Conservation (phyloP, 2,113 vertebrate genomes). For the Oncorhynchus clarkii region DNA sequence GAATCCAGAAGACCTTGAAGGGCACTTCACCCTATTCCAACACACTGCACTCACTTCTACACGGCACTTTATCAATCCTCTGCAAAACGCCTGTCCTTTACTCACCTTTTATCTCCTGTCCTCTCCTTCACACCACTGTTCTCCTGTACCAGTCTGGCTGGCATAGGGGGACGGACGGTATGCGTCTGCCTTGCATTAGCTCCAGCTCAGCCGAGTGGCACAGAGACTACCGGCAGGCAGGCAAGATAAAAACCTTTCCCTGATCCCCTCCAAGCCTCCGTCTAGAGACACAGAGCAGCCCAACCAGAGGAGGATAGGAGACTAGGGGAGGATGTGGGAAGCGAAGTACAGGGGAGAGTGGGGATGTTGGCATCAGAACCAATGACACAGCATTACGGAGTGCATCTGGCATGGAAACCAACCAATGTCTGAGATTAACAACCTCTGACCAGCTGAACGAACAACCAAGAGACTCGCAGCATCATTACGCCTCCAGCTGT, state of each 20-base stretch:
- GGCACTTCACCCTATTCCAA: too few species aligned
- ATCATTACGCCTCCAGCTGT: neutral
- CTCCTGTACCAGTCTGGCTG: neutral
- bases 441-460: too few species aligned
- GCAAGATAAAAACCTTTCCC: neutral
- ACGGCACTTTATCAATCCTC: neutral
- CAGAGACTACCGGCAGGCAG: neutral
- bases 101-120: neutral
- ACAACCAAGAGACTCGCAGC: too few species aligned
- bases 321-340: neutral
- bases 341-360: neutral
- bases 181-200: neutral
- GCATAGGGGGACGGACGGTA: neutral
- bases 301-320: neutral
- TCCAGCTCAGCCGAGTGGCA: neutral
- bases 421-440: too few species aligned
- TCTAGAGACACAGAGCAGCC: neutral
- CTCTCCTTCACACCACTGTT: neutral
- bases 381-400: slow-evolving; percentile 1
- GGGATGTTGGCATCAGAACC: neutral
- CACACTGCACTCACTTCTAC: too few species aligned
- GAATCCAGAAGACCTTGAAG: too few species aligned
- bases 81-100: neutral
- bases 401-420: neutral
- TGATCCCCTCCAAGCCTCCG: neutral